Conservation (phyloP, 2,888 invertebrate genomes). For the Amphiduros pacificus region DNA sequence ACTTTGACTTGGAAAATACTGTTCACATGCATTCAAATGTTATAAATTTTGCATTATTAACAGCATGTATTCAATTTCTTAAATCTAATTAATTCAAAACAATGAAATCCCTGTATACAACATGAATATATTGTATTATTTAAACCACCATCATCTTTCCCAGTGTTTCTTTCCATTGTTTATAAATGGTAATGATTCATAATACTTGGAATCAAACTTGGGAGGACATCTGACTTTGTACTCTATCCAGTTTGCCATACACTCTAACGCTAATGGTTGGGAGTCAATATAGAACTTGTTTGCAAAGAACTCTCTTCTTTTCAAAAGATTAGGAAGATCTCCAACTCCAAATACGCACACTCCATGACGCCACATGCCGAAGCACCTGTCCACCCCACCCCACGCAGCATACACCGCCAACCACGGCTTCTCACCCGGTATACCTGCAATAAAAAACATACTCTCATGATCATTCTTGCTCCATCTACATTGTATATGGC, state of each 20-base stretch:
- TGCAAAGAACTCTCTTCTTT: slow-evolving; percentile 36
- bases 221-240: slow-evolving; percentile 27
- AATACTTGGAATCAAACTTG: slow-evolving; percentile 25
- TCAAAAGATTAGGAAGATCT: slow-evolving; percentile 35
- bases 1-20: too few species aligned
- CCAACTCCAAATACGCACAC: slow-evolving; percentile 45
- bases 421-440: slow-evolving; percentile 35
- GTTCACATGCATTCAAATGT: too few species aligned
- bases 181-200: slow-evolving; percentile 31
- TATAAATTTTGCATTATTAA: too few species aligned
- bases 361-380: slow-evolving; percentile 32
- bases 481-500: too few species aligned
- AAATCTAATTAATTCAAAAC: too few species aligned
- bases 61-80: too few species aligned
- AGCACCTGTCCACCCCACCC: slow-evolving; percentile 32
- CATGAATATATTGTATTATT: too few species aligned
- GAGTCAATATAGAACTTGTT: slow-evolving; percentile 43
- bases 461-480: too few species aligned
- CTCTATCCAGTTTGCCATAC: slow-evolving; percentile 35
- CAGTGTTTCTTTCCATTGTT: too few species aligned
- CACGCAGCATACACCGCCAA: slow-evolving; percentile 36
- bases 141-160: too few species aligned
- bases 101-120: too few species aligned
- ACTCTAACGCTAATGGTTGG: slow-evolving; percentile 40
- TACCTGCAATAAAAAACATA: slow-evolving; percentile 26